A percentile compares a stretch with the other conserved stretches of the same genome.
These are phyloP conservation scores for Megaceryle torquata DNA, from an alignment of 2,113 vertebrate species.

Conservation along the genomic window DNA sequence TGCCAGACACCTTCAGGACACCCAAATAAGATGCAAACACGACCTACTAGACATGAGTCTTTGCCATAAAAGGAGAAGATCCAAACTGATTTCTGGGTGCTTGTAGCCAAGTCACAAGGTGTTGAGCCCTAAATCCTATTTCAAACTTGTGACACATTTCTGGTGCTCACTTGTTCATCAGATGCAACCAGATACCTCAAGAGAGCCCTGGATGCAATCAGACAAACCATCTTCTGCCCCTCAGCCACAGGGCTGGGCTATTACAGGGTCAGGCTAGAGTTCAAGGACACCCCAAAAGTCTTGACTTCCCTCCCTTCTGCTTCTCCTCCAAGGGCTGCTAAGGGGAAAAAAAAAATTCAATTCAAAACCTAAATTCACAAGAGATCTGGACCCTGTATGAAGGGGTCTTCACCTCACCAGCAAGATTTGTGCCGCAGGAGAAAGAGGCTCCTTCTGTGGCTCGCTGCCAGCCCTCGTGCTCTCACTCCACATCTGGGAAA, in stretches of 20 bases:
- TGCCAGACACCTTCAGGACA: too few relatives aligned
- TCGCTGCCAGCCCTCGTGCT: rapidly evolving
- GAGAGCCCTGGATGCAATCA: neutral
- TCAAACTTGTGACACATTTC: neutral
- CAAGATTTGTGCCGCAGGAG: neutral
- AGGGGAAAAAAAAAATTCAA: too few relatives aligned
- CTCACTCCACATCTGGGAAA: neutral
- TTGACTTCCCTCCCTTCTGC: neutral
- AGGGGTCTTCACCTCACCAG: neutral
- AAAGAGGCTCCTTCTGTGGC: neutral
- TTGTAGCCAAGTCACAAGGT: neutral
- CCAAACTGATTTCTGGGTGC: neutral
- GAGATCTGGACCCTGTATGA: rapidly evolving
- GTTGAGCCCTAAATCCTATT: neutral
- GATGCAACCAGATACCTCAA: too few relatives aligned
- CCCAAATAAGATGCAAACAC: too few relatives aligned
- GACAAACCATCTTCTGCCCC: neutral
- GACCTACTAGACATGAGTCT: neutral
- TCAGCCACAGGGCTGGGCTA: neutral
- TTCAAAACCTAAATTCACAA: neutral
- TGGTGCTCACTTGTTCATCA: neutral
- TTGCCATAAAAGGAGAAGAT: neutral
- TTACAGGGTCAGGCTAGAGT: neutral
- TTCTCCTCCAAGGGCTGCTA: neutral
- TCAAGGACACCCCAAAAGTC: neutral